Conservation (phyloP, 2,888 invertebrate species). For the Drosophila cracens region DNA sequence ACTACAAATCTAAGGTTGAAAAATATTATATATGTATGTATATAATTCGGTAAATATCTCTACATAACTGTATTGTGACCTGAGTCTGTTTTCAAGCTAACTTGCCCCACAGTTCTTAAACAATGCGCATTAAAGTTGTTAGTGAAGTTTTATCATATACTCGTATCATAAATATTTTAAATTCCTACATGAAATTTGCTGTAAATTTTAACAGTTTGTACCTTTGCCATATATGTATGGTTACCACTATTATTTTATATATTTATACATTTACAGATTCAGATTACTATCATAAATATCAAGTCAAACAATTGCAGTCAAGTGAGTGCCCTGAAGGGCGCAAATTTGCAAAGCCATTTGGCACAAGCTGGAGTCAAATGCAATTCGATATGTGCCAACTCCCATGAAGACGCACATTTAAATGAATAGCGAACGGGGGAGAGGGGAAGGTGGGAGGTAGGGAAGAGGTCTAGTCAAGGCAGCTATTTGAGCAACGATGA, state of each 20-base stretch:
- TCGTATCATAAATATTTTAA: background rate
- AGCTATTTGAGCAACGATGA: slow-evolving; percentile 28
- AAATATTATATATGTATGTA: background rate
- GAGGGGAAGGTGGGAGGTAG: background rate
- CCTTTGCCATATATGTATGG: background rate
- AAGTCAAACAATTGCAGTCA: background rate
- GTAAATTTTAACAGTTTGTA: background rate
- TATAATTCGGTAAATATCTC: background rate
- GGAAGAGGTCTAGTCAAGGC: slow-evolving; percentile 21
- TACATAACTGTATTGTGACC: background rate
- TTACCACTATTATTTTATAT: background rate
- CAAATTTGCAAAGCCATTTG: slow-evolving; percentile 28
- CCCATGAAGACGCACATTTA: slow-evolving; percentile 54
- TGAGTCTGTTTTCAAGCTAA: background rate
- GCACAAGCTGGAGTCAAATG: slow-evolving; percentile 19
- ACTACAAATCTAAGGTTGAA: background rate
- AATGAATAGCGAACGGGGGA: background rate
- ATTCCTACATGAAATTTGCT: background rate
- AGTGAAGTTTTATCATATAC: background rate
- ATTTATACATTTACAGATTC: background rate
- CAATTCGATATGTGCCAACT: slow-evolving; percentile 49
- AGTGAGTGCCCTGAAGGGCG: background rate
- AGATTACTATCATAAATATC: background rate
- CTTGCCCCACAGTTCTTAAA: slow-evolving; percentile 1
- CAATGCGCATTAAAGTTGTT: background rate